These are phyloP conservation scores for Diceros bicornis DNA, from an alignment of 2,797 vertebrate species.

Conservation along the genomic window DNA sequence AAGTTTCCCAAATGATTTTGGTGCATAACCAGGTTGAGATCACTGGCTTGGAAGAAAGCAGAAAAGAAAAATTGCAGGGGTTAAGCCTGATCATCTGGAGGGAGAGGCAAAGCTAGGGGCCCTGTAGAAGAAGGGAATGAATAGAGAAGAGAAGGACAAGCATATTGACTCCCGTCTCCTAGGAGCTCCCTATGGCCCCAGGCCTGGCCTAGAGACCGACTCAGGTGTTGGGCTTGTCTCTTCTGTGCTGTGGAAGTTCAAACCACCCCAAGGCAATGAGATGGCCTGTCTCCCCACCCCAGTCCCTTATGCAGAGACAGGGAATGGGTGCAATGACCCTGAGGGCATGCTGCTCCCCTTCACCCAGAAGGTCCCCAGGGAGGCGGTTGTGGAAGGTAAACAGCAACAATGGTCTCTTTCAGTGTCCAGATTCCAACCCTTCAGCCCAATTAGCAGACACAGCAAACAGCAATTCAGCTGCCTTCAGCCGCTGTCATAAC, in stretches of 20 bases:
- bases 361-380: constrained; percentile 79
- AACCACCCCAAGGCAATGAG: not conserved
- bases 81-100: not conserved
- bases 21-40: constrained; percentile 6
- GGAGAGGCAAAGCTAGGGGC: not conserved
- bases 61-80: not conserved
- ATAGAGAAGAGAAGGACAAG: not conserved
- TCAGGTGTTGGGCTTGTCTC: not conserved
- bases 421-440: constrained; percentile 91
- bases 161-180: not conserved
- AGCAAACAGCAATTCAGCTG: constrained; percentile 88
- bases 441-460: constrained; percentile 92
- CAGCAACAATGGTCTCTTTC: constrained; percentile 91
- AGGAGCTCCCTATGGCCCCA: not conserved
- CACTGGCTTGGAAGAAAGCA: not conserved
- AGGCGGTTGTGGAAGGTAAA: constrained; percentile 81
- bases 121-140: not conserved
- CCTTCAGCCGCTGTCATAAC: constrained; percentile 91
- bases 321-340: constrained; percentile 75
- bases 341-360: constrained; percentile 63
- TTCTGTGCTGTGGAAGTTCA: not conserved
- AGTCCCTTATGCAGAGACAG: not conserved
- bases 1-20: not conserved
- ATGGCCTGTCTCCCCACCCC: not conserved
- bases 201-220: not conserved